Evolutionary conservation across 2,888 invertebrate genomes (phyloP).

Genomic region (Oxyteleia sp.): DNA sequence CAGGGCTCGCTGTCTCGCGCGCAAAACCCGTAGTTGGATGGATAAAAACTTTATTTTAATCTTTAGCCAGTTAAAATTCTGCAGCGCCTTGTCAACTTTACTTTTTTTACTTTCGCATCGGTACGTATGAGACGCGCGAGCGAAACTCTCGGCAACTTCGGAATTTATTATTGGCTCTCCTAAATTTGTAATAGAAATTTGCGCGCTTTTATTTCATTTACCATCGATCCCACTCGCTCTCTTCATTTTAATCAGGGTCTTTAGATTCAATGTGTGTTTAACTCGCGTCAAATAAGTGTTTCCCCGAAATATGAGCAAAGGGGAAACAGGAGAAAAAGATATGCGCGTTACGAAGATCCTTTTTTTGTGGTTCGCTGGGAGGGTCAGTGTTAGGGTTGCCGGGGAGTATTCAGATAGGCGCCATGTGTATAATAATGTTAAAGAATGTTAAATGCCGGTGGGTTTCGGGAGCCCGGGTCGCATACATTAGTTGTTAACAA

Average conservation of each 20-base stretch:
- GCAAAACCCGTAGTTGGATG: conserved; percentile 67
- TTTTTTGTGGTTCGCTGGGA: conserved; percentile 56
- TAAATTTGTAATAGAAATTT: conserved; percentile 26
- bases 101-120: conserved; percentile 24
- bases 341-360: conserved; percentile 47
- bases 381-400: conserved; percentile 64
- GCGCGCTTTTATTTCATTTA: not conserved
- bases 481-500: conserved; percentile 88
- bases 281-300: conserved; percentile 43
- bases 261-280: conserved; percentile 41
- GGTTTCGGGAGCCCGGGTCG: conserved; percentile 81
- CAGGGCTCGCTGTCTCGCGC: conserved; percentile 35
- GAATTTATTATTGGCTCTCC: conserved; percentile 11
- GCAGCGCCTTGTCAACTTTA: conserved; percentile 64
- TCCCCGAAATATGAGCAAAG: conserved; percentile 16
- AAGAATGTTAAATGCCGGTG: conserved; percentile 86
- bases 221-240: not conserved
- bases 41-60: conserved; percentile 86
- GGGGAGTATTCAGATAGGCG: conserved; percentile 81
- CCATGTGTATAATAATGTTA: conserved; percentile 87
- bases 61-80: conserved; percentile 85
- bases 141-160: conserved; percentile 6
- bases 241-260: conserved; percentile 27
- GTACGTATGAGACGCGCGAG: too few species aligned
- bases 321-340: conserved; percentile 35